Evolutionary conservation across 37 sponge, comb jelly and placozoan genomes (phyloP), one percentile per base, ranked within the genome.

Genomic region (Cliona cf. orientalis): DNA sequence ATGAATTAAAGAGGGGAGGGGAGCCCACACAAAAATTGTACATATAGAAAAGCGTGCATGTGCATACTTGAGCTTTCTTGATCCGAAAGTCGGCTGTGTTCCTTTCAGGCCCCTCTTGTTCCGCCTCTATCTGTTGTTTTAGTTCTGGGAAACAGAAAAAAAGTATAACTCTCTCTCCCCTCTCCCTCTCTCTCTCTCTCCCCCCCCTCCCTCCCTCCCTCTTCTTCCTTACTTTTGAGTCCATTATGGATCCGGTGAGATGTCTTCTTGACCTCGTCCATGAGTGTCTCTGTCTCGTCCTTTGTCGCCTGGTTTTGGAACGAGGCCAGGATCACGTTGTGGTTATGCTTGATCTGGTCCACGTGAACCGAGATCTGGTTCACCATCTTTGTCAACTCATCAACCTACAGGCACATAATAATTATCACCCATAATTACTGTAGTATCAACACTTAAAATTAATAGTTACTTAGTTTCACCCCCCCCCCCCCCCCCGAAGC

Each of bases 41-140:
- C n/a, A n/a, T n/a, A n/a, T n/a, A n/a, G n/a, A n/a, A n/a, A n/a
- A n/a, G n/a, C n/a, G n/a, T n/a, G n/a, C n/a, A n/a, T n/a, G n/a
- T n/a, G n/a, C 69, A 1, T 65, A 88, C 93, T 72, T 92, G 93
- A 32, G 90, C 82, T 41, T 89, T 84, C 74, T 87, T 87, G 45
- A 92, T 92, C 49, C 93, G 57, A 45, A 75, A 84, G 57, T 92
- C 89, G 14, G 93, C 93, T 17, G 81, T 63, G 61, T 89, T 61
- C 57, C 89, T 74, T n/a, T 84, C 61, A 3, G 85, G 85, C 0
- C 86, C 85, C 32, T 66, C 76, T 22, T 85, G 76, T 28, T 85
- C 91, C 29, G 46, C 22, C 22, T 82, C 79, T 23, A 91, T 28
- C 44, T 86, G 74, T 59, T 63, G 31, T 22, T 91, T 82, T 80